Evolutionary conservation across 2,797 vertebrate species (phyloP), one percentile per base, ranked within the genome.

Genomic region (Gobio occitaniae): DNA sequence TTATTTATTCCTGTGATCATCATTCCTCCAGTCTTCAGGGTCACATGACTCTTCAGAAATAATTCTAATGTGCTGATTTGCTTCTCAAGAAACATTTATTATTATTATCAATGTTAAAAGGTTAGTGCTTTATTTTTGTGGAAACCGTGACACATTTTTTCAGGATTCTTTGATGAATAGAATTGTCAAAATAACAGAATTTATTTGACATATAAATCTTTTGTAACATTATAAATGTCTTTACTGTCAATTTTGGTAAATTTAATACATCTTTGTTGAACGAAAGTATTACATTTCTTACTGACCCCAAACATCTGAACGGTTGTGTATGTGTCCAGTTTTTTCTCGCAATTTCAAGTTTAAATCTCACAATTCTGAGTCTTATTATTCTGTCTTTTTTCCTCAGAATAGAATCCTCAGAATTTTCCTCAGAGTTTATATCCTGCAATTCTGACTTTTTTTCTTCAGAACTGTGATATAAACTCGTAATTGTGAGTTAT

Each of bases 11-110:
- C 2, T 74, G 8, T 17, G 1, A 74, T 6, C 32, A 17, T 36
- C 66, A 74, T 52, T 21, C 12, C 48, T 75, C 2, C 9, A 36
- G 72, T 21, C 72, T 54, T 54, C 50, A 56, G 19, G 15, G 6
- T 38, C 50, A 38, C 50, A n/a, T 56, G 52, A n/a, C 3, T 11
- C 32, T 56, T 76, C 74, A 71, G 69, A 71, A 71, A 48, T 71
- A 3, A 29, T 25, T 47, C 21, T 25, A 13, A 48, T 15, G 12
- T 56, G 29, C 16, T 54, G 17, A 36, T 38, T 52, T 7, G 2
- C 4, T 21, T 50, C 32, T 75, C 4, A 75, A 36, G 4, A 54
- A 54, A 52, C 29, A 47, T 54, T 32, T 54, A 17, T 32, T 32
- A 19, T 32, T 32, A 12, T 52, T 32, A 17, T 50, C 25, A 52